Percentiles rank a stretch among this genome's conserved stretches.
Evolutionary conservation across 2,797 vertebrate species (phyloP).

Genomic region (Ambastaia sidthimunki): DNA sequence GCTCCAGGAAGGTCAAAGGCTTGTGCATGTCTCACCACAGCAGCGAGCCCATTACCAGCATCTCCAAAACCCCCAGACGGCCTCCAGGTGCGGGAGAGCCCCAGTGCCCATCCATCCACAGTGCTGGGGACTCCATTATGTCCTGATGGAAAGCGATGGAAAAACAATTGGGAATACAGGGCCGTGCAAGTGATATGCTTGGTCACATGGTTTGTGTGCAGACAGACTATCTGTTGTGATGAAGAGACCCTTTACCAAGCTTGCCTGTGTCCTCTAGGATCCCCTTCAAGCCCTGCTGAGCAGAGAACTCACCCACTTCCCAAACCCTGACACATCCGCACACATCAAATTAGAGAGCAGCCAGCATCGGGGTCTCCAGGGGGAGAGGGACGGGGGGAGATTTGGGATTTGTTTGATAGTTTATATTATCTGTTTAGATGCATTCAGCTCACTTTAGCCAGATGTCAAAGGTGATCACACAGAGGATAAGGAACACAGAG

Average conservation of each 20-base stretch:
- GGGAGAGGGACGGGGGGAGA: not conserved
- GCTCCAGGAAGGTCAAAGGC: conserved; percentile 15
- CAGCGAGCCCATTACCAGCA: conserved; percentile 59
- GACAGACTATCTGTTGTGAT: conserved; percentile 82
- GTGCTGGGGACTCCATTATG: conserved; percentile 74
- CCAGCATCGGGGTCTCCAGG: conserved; percentile 17
- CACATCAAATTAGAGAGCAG: conserved; percentile 39
- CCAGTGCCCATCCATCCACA: conserved; percentile 70
- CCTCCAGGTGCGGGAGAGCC: conserved; percentile 60
- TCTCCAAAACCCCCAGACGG: conserved; percentile 62
- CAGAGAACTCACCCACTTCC: conserved; percentile 34
- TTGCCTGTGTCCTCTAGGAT: conserved; percentile 66
- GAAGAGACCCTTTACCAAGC: conserved; percentile 76
- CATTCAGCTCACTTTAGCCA: not conserved
- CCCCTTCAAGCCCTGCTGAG: conserved; percentile 76
- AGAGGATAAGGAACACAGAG: not conserved
- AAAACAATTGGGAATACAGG: conserved; percentile 74
- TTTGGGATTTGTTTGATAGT: not conserved
- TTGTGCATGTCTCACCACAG: conserved; percentile 2
- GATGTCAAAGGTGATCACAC: conserved; percentile 18
- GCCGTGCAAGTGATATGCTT: conserved; percentile 65
- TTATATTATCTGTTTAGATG: conserved; percentile 9
- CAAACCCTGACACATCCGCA: conserved; percentile 28
- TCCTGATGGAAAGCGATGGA: conserved; percentile 67
- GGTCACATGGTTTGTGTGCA: conserved; percentile 57